Evolutionary conservation across 2,797 vertebrate genomes (phyloP), one percentile per base, ranked within the genome.

Genomic region (Paramormyrops hopkinsi): DNA sequence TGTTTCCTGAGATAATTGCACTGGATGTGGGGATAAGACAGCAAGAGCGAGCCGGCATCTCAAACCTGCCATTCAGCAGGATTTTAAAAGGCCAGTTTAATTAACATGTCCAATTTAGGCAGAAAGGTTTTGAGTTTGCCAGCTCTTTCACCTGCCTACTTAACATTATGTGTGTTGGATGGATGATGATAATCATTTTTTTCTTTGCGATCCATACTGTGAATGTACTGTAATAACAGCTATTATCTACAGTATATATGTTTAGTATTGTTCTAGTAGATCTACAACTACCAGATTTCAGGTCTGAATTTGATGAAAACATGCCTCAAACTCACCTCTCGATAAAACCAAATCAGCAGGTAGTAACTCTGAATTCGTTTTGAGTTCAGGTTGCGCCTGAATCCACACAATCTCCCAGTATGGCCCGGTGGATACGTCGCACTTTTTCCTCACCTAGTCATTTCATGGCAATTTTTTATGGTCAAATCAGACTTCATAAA

Each of bases 381-480:
- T 9, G 9, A 51, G 46, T 76, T 88, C 22, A 51, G 37, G n/a
- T 25, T 50, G 56, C 33, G 17, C 44, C 46, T 17, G 48, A 73
- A 82, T 51, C 44, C 46, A 41, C 22, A 29, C 19, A 50, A 1
- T 89, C 6, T 3, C 84, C 29, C 22, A 79, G 53, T 59, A 62
- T 19, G 17, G 50, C 17, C 53, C 2, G 33, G 29, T 41, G 14
- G 54, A 46, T 59, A 2, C 8, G 0, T n/a, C 44, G 41, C 85
- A 12, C n/a, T 12, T 44, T 51, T 33, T 59, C 22, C 51, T 82
- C 33, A 12, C 22, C 22, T 44, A 88, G 4, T 46, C 50, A 88
- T 90, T 88, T 90, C 73, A 65, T 54, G n/a, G 22, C 22, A 19
- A 84, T 90, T 88, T 89, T 50, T 89, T 48, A 83, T 65, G 29